These are phyloP conservation scores for Mirza zaza DNA, from an alignment of 2,113 vertebrate genomes.

Conservation along the genomic window DNA sequence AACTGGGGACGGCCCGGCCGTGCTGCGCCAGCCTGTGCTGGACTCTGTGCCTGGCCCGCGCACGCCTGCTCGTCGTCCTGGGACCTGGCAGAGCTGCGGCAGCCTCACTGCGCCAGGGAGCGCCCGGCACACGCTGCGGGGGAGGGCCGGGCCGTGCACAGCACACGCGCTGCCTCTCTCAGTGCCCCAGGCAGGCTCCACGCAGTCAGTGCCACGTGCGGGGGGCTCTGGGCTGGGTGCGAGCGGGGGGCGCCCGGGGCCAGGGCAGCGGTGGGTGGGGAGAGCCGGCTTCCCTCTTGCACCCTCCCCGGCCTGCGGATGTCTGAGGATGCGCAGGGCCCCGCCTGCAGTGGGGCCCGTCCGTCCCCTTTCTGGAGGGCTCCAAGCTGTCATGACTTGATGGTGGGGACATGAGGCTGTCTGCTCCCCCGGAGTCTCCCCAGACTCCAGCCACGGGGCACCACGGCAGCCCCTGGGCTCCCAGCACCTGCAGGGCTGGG, in stretches of 20 bases:
- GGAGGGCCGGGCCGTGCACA: no score
- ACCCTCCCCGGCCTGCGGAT: not conserved
- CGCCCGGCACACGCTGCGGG: no score
- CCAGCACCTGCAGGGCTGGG: fast-evolving
- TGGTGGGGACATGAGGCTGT: not conserved
- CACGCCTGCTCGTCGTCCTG: not conserved
- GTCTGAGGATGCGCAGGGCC: not conserved
- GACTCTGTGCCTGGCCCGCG: no score
- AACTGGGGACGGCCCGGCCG: not conserved
- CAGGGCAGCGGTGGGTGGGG: not conserved
- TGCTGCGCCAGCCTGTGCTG: not conserved
- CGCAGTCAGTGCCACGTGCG: no score
- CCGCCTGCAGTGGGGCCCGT: no score
- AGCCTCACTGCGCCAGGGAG: no score
- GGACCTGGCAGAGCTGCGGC: no score
- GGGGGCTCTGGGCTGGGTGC: not conserved
- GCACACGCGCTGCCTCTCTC: not conserved
- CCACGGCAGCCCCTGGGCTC: not conserved
- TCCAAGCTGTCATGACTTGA: not conserved
- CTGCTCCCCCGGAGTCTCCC: not conserved
- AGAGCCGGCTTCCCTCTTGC: not conserved
- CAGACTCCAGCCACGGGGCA: not conserved
- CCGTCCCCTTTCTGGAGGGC: not conserved
- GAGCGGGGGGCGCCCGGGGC: not conserved
- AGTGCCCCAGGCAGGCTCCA: not conserved